These are phyloP conservation scores for Atherix ibis DNA, from an alignment of 2,888 invertebrate species.

Conservation along the genomic window DNA sequence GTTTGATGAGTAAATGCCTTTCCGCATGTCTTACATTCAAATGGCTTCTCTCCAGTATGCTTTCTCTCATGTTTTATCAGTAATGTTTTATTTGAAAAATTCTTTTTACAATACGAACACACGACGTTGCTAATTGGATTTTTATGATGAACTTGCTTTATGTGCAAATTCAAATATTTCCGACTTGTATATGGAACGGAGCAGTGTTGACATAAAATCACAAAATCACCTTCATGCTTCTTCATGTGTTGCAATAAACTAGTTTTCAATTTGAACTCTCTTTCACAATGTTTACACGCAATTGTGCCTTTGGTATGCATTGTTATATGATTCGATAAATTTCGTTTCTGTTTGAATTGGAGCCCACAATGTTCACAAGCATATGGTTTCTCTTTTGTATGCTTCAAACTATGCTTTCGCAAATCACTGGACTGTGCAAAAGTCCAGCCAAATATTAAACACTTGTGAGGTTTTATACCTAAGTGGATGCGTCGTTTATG, in stretches of 20 bases:
- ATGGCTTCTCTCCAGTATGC: neutral
- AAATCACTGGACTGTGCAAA: constrained; percentile 9
- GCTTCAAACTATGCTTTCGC: constrained; percentile 5
- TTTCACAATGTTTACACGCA: constrained; percentile 7
- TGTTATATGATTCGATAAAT: constrained; percentile 7
- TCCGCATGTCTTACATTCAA: constrained; percentile 7
- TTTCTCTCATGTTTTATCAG: neutral
- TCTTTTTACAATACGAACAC: constrained; percentile 2
- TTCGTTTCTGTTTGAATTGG: constrained; percentile 2
- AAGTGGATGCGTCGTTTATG: constrained; percentile 6
- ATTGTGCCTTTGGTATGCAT: constrained; percentile 6
- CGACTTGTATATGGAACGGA: constrained; percentile 7
- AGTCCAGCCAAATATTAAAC: neutral
- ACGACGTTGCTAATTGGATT: too few species aligned
- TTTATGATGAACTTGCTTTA: constrained; percentile 6
- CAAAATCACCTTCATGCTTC: constrained; percentile 5
- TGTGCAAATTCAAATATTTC: constrained; percentile 8
- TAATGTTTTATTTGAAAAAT: neutral
- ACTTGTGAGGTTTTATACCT: constrained; percentile 7
- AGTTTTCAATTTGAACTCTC: constrained; percentile 3
- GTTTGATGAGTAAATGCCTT: constrained; percentile 8
- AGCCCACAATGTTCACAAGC: constrained; percentile 4
- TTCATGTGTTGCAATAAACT: constrained; percentile 7
- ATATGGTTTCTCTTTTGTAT: constrained; percentile 4
- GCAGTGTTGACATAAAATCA: constrained; percentile 9